Percentiles rank a stretch among this genome's conserved stretches.
These are phyloP conservation scores for Lutjanus erythropterus DNA, from an alignment of 2,113 vertebrate species.

Conservation along the genomic window DNA sequence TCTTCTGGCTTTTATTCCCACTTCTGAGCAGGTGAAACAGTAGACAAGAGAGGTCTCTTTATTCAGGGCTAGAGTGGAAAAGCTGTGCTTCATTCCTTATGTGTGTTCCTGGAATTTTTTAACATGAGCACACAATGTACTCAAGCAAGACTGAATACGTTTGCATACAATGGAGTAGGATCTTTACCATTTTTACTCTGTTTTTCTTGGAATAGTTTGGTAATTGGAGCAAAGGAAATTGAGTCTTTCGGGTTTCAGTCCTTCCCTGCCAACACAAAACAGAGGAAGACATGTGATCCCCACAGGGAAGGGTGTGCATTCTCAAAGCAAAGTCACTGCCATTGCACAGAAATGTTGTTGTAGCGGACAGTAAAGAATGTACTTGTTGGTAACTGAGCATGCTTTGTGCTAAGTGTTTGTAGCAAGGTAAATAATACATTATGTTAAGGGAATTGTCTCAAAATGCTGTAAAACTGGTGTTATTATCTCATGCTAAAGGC, in stretches of 20 bases:
- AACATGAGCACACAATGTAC: background rate
- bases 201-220: background rate
- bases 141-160: background rate
- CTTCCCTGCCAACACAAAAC: background rate
- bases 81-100: background rate
- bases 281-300: slow-evolving; percentile 40
- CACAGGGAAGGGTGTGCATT: background rate
- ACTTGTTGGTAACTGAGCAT: background rate
- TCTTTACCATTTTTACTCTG: background rate
- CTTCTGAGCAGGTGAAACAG: background rate
- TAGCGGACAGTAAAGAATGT: background rate
- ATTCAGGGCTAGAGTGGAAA: background rate
- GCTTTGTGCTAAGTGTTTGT: background rate
- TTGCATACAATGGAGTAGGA: background rate
- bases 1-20: background rate
- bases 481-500: background rate
- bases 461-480: background rate
- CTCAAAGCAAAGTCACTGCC: background rate
- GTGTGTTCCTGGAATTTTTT: background rate
- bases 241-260: slow-evolving; percentile 20
- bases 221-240: slow-evolving; percentile 34
- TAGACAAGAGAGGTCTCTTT: background rate
- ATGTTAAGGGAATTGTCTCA: background rate
- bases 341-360: background rate
- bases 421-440: background rate